Percentiles rank a stretch among this genome's conserved stretches.
Evolutionary conservation across 1,140 invertebrate genomes (phyloP).

Genomic region (Dryas iulia): DNA sequence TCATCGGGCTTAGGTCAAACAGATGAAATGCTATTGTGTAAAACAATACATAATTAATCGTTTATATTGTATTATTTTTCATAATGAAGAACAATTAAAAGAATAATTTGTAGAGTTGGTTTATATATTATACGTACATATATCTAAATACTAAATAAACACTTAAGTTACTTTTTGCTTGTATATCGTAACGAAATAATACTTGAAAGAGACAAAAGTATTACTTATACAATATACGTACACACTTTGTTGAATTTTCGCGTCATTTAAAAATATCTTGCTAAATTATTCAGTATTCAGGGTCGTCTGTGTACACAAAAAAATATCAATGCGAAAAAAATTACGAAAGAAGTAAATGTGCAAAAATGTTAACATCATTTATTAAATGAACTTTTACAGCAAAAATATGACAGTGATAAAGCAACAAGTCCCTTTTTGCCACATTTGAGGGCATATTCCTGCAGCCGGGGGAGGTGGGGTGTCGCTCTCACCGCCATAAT

Average conservation of each 20-base stretch:
- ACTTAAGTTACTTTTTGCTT: neutral
- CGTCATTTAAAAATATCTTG: constrained; percentile 1
- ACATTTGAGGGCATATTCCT: constrained; percentile 60
- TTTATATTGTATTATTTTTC: neutral
- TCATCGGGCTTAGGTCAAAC: neutral
- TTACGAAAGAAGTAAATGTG: constrained; percentile 17
- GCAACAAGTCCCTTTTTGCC: constrained; percentile 73
- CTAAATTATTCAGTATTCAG: constrained; percentile 9
- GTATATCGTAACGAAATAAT: too few relatives aligned
- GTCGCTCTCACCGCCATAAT: constrained; percentile 65
- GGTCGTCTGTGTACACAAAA: constrained; percentile 3
- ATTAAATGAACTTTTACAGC: constrained; percentile 40
- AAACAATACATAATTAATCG: neutral
- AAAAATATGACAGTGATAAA: constrained; percentile 67
- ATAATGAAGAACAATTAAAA: too few relatives aligned
- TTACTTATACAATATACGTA: too few relatives aligned
- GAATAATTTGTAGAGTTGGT: too few relatives aligned
- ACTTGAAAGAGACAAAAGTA: too few relatives aligned
- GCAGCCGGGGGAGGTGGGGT: constrained; percentile 36
- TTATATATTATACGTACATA: too few relatives aligned
- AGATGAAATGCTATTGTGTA: neutral
- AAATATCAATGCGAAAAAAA: constrained; percentile 12
- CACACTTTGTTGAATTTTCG: neutral
- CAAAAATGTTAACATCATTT: constrained; percentile 36
- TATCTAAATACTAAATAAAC: neutral